Evolutionary conservation across 2,113 vertebrate genomes (phyloP), one percentile per base, ranked within the genome.

Genomic region (Aphyosemion australe): DNA sequence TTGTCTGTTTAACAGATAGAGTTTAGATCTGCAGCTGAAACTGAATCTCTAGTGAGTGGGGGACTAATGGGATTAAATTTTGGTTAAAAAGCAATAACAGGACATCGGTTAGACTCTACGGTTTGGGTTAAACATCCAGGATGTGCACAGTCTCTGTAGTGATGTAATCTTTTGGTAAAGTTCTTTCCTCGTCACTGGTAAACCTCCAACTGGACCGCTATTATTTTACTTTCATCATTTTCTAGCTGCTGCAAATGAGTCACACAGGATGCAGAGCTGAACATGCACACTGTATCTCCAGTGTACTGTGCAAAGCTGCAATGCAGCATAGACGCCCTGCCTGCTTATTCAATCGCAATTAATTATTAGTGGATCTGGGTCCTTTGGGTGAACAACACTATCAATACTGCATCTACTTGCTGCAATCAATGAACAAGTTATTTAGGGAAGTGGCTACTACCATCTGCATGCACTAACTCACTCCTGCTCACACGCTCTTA

Each of bases 341-440:
- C 73, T 84, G 62, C 66, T 68, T 57, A 76, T 86, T 87, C 85
- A 74, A 76, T 81, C 18, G 74, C 79, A 85, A 85, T 87, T 89
- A 84, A 88, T 91, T 88, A 88, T 89, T 88, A 82, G 84, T 88
- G 76, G 69, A 77, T 86, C 73, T 76, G 69, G 72, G 79, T 83
- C 80, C 87, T 87, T 73, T 79, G 85, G 78, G 85, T 41, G 72
- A 87, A 86, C 82, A 87, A 75, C 82, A 84, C 71, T 81, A 87
- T 89, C 88, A 88, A 90, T 90, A 90, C 86, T 85, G 84, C 86
- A 83, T 86, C 87, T 84, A 82, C 83, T 87, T 65, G 65, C 75
- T 65, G 55, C 65, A 45, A 90, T 90, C 90, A 84, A 89, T 90
- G 80, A 72, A 87, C 83, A 88, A 73, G 80, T 85, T 85, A 89